Base-by-base conservation (phyloP, 1,140 invertebrate genomes). In the Eulimnadia texana region DNA sequence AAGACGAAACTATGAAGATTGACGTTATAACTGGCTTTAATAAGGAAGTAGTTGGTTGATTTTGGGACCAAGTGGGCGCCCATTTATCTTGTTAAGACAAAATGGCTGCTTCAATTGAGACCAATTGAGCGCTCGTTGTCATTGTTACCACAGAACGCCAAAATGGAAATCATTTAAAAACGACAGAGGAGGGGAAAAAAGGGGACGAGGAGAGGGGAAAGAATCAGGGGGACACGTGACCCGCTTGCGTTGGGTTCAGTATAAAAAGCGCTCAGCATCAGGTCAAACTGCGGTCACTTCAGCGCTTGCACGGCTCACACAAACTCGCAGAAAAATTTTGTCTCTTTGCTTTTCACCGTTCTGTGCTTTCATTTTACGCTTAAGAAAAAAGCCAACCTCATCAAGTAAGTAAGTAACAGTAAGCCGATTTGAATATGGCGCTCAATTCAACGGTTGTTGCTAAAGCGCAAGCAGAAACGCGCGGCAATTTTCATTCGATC, bases 401-500 rank as follows among this genome's bases (percentile, higher is more conserved):
- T n/a, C n/a, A n/a, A n/a, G n/a, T n/a, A n/a, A n/a, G n/a, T n/a
- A n/a, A n/a, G n/a, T n/a, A n/a, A n/a, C n/a, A n/a, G n/a, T n/a
- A n/a, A n/a, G n/a, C n/a, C n/a, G n/a, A n/a, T n/a, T n/a, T n/a
- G 33, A 42, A 42, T 16, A 76, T 70, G 56, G 66, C 79, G 64
- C 78, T 82, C 33, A 76, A 79, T 57, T 72, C 78, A 62, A 73
- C 76, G 58, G 63, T 72, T 66, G 59, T 76, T 61, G 70, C 69
- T 54, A 70, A 71, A 67, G 58, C 68, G 54, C 70, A 73, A 67
- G 71, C 74, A 52, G 71, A 71, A 50, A 74, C 73, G 13, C 68
- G 73, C 6, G 76, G 67, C 9, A 65, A 76, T 13, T 78, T 81
- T 54, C 81, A 82, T 67, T 80, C 79, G 60, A 82, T 82, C 56